Base-by-base conservation (phyloP, 2,797 vertebrate species). In the Pangasius larnaudii region DNA sequence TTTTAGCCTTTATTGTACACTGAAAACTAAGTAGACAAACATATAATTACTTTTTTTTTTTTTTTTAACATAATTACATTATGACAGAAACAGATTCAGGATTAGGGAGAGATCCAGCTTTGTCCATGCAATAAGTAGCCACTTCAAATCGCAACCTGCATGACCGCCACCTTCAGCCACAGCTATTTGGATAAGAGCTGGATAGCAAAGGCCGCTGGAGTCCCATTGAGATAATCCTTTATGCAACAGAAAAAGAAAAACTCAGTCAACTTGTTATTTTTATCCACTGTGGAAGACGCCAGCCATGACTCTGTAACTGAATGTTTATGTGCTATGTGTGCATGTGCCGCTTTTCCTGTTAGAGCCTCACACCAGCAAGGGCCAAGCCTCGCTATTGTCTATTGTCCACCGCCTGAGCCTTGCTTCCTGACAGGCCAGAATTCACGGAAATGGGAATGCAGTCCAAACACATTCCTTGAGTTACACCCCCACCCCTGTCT, bases 371-470 rank as follows among this genome's bases (percentile, higher is more conserved):
- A 78, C 90, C 92, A 93, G 93, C 93, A 93, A 93, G 92, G 94
- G 92, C 87, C 86, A 82, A 6, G 87, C 88, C 93, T 94, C 69
- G 95, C 95, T 96, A 96, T 96, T 94, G 95, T 91, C 95, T 94
- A 96, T 97, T 97, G 96, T 97, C 94, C 91, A 33, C 87, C 89
- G 94, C 91, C 91, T 92, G 88, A 90, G 93, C 88, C 93, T 91
- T 85, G 81, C 92, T 96, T 96, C 96, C 96, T 96, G 95, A 89
- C 91, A 88, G 88, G 90, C 93, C 95, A 96, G 94, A 97, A 96
- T 96, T 96, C 94, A 93, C 95, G 96, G 96, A 97, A 97, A 96
- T 94, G 94, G 92, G 93, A 92, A 94, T 93, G 91, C 86, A 94
- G 94, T 92, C 94, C 94, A 96, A 96, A 96, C 95, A 97, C 96